A percentile compares a stretch with the other conserved stretches of the same genome.
Conservation (phyloP, 2,797 vertebrate genomes). For the Octomys mimax region DNA sequence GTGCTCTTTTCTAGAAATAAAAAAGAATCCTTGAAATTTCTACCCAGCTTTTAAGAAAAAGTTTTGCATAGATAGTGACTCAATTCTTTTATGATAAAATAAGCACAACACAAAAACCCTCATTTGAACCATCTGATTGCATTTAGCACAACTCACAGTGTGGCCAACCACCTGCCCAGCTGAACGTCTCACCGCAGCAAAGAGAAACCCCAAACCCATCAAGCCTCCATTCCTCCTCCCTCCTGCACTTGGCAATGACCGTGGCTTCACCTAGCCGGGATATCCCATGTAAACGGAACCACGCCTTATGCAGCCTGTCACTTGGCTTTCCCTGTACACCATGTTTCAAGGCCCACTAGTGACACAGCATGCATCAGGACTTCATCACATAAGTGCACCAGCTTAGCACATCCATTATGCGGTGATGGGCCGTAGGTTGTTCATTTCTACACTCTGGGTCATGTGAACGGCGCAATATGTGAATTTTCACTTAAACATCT, state of each 20-base stretch:
- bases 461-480: background rate
- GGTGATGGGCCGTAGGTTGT: background rate
- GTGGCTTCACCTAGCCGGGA: background rate
- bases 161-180: background rate
- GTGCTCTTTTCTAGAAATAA: conserved; percentile 33
- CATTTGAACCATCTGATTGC: background rate
- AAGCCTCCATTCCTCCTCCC: background rate
- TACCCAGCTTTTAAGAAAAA: conserved; percentile 18
- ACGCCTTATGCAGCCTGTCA: background rate
- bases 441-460: background rate
- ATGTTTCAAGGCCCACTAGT: background rate
- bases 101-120: background rate
- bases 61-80: background rate
- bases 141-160: background rate
- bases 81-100: background rate
- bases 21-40: background rate
- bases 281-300: background rate
- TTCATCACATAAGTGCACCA: background rate
- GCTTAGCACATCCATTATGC: background rate
- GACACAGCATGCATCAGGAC: background rate
- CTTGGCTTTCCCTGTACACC: background rate
- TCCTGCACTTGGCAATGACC: background rate
- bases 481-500: background rate
- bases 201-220: background rate
- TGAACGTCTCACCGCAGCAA: background rate